Evolutionary conservation across 2,888 invertebrate genomes (phyloP), one percentile per base, ranked within the genome.

Genomic region (Thymelicus acteon): DNA sequence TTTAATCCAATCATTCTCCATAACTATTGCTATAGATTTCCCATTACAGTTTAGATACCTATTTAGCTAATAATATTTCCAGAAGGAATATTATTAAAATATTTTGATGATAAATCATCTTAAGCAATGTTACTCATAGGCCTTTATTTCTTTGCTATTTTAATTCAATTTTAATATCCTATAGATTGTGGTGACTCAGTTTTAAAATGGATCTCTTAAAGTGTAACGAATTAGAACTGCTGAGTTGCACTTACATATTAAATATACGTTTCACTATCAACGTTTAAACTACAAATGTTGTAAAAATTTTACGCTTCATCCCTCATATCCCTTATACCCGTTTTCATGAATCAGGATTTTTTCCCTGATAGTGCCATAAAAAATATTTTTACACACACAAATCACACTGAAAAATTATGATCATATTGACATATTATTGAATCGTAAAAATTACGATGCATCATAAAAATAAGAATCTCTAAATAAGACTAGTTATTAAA

Each of bases 171-270:
- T 68, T 68, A 68, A 68, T 68, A 57, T 40, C 47, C 12, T 57
- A 54, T 57, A 60, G 67, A 67, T 68, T 8, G 67, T 49, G 24
- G 44, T 57, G 68, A 68, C 47, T 68, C 68, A 68, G 37, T 61
- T 37, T n/a, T 63, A 58, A 63, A 47, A 69, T 24, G 47, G 39
- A 57, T 48, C 57, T 63, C 39, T 57, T 63, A 63, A 64, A 63
- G 69, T 64, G 69, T 63, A 69, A 49, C 69, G 58, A 69, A 69
- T 69, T 63, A 60, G 49, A 60, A 40, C 57, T 57, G 63, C 69
- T 63, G 69, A 69, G 58, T 60, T 48, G 69, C 68, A 57, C 47
- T 62, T 54, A 61, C 40, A 1, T 47, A 48, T 7, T 37, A 48
- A 15, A 47, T 31, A 37, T 19, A 37, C 37, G 58, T 58, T 58